phyloP scores from a whole-genome alignment of 2,797 vertebrate species.

The Carapus acus region DNA sequence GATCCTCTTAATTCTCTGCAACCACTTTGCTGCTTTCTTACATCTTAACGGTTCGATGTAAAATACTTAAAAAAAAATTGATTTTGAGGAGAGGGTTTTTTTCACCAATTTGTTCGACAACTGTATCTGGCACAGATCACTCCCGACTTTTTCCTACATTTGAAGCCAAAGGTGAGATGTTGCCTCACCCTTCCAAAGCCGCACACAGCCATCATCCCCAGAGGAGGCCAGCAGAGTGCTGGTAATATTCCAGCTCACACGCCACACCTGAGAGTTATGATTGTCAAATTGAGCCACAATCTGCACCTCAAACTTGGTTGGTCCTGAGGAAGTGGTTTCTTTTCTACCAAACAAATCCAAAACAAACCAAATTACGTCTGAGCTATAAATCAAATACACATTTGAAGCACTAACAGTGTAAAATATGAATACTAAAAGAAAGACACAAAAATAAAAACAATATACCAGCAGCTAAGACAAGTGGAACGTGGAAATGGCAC shows the following conservation, averaged over 20 bases:
- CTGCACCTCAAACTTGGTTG: slow-evolving; percentile 93
- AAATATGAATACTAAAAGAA: no score
- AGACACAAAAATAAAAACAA: no score
- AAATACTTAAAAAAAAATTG: no score
- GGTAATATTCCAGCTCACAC: slow-evolving; percentile 98
- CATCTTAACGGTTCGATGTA: no score
- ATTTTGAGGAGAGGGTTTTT: not conserved
- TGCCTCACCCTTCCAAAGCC: slow-evolving; percentile 91
- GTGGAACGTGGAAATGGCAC: no score
- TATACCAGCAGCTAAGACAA: no score
- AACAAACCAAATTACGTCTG: not conserved
- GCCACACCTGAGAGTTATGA: slow-evolving; percentile 97
- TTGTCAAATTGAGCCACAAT: slow-evolving; percentile 95
- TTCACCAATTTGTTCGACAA: no score
- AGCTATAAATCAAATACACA: no score
- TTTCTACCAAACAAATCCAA: slow-evolving; percentile 69
- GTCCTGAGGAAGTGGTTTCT: slow-evolving; percentile 82
- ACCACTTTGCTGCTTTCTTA: not conserved
- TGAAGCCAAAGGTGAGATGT: not conserved
- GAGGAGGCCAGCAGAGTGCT: slow-evolving; percentile 95
- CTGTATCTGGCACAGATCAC: not conserved
- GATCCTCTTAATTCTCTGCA: not conserved
- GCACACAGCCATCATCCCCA: slow-evolving; percentile 94
- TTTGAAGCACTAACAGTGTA: no score
- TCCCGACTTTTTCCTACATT: no score